Percentiles rank a stretch among this genome's conserved stretches.
These are phyloP conservation scores for Microctonus aethiopoides DNA, from an alignment of 2,888 invertebrate genomes.

Conservation along the genomic window DNA sequence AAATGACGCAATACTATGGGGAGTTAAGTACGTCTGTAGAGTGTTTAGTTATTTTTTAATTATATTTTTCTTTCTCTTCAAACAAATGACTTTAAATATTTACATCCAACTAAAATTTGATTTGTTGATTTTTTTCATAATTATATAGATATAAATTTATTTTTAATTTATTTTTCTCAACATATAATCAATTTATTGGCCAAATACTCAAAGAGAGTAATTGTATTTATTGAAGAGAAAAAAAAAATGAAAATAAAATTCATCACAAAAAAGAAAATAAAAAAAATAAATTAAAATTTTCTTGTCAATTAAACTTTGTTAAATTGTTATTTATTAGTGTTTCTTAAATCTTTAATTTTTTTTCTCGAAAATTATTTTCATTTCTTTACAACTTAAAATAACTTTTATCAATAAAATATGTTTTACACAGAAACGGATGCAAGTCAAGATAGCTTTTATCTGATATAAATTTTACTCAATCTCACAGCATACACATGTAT, in stretches of 20 bases:
- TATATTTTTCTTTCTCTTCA: neutral
- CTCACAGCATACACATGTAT: neutral
- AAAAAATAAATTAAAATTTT: neutral
- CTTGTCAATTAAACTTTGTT: neutral
- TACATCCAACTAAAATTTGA: neutral
- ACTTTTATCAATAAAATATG: neutral
- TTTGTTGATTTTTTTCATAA: no score
- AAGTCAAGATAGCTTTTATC: neutral
- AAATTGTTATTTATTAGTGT: neutral
- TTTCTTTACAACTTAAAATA: neutral
- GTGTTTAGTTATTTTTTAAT: neutral
- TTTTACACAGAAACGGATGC: neutral
- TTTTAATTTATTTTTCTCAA: no score
- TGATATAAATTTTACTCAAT: neutral
- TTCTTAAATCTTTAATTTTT: neutral
- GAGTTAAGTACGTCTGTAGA: neutral
- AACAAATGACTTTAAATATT: neutral
- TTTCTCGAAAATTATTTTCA: neutral
- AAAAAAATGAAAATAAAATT: neutral
- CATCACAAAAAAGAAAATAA: neutral
- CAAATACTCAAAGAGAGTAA: no score
- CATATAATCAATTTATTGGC: no score
- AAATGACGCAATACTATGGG: neutral
- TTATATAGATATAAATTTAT: no score
- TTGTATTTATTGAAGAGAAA: no score